These are phyloP conservation scores for Orthosia incerta DNA, from an alignment of 2,888 invertebrate species.

Conservation along the genomic window DNA sequence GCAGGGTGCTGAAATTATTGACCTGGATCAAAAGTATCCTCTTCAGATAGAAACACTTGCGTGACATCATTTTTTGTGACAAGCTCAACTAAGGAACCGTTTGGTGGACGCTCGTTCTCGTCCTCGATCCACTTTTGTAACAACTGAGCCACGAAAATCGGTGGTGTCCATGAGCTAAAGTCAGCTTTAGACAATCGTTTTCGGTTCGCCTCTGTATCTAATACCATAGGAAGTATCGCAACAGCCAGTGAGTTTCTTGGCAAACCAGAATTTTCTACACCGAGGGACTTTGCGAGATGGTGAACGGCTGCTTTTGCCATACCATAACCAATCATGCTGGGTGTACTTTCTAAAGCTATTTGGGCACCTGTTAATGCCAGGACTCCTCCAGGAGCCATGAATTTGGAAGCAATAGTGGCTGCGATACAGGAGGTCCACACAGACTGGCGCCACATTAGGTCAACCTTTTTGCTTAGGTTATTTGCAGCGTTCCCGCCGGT, in stretches of 20 bases:
- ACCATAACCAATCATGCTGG: too few relatives aligned
- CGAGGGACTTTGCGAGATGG: too few relatives aligned
- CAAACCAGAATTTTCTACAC: constrained; percentile 95
- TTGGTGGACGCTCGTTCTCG: constrained; percentile 91
- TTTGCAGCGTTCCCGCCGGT: constrained; percentile 98
- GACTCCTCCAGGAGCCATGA: constrained; percentile 96
- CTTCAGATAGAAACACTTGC: constrained; percentile 72
- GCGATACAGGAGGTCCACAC: constrained; percentile 98
- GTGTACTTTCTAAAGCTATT: too few relatives aligned
- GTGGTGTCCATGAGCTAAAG: too few relatives aligned
- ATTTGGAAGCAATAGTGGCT: constrained; percentile 95
- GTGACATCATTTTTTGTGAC: constrained; percentile 96
- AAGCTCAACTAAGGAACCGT: constrained; percentile 96
- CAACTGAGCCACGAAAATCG: constrained; percentile 96
- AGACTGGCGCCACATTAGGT: constrained; percentile 99
- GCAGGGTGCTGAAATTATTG: neutral
- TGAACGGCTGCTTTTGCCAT: too few relatives aligned
- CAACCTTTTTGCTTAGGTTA: constrained; percentile 97
- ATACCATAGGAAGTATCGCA: constrained; percentile 97
- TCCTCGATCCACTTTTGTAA: constrained; percentile 96
- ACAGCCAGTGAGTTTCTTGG: constrained; percentile 94
- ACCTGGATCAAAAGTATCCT: neutral
- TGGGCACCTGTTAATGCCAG: constrained; percentile 98
- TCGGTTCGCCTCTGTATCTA: constrained; percentile 99
- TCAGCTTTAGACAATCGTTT: too few relatives aligned